Evolutionary conservation across 2,113 vertebrate genomes (phyloP), one percentile per base, ranked within the genome.

Genomic region (Shinisaurus crocodilurus): DNA sequence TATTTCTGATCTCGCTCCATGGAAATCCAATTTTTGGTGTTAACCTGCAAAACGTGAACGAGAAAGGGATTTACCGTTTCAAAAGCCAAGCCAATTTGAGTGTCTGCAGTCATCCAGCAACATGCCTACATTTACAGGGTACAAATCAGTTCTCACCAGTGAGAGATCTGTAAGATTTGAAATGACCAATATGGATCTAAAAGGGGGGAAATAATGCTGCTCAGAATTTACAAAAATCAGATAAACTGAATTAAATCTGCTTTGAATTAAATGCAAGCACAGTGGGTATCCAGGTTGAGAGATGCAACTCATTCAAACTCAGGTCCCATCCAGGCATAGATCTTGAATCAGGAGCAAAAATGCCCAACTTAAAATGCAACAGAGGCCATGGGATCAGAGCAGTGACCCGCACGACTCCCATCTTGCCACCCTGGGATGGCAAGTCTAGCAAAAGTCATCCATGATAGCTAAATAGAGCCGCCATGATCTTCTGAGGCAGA

Each of bases 11-110:
- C 96, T 99, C 99, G 92, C 99, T 99, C 99, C 99, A 99, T 23
- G 99, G 99, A 93, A 99, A 99, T 89, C 99, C 99, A 91, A 99
- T 99, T 97, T 99, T 99, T 0, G 99, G 99, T 79, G 99, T 99
- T 97, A 99, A 96, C 96, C 99, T 99, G 94, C 91, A 96, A 54
- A 96, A 77, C 29, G 32, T 1, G 95, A 88, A 20, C 2, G 91
- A 89, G 91, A 86, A 34, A 12, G 32, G 8, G 45, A 72, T 82
- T 12, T 29, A 60, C 32, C 27, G 13, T 50, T 63, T 80, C 45
- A 43, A 18, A 50, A 80, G 67, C 5, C 25, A 7, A 37, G 18
- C n/a, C 50, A 13, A n/a, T 13, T 3, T 13, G 45, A 69, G 29
- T 6, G 82, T 1, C 18, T 82, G 23, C 65, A 72, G n/a, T 10